These are phyloP conservation scores for Nannospalax galili DNA, from an alignment of 2,113 vertebrate genomes.

Conservation along the genomic window DNA sequence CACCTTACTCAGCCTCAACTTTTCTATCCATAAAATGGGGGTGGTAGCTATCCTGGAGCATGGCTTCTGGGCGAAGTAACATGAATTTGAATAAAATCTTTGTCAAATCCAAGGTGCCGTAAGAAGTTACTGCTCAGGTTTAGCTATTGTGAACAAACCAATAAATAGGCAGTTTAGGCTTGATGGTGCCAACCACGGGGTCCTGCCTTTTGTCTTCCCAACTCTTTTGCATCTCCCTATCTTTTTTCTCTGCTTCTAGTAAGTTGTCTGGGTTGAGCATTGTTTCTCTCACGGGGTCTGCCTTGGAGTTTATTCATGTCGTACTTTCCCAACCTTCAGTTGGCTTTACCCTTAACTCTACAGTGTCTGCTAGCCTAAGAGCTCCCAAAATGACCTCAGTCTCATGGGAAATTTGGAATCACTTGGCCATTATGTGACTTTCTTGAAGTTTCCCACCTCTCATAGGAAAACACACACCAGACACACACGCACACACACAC, in stretches of 20 bases:
- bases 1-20: neutral
- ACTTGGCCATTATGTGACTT: neutral
- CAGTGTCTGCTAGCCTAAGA: neutral
- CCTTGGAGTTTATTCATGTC: neutral
- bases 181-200: fast-evolving
- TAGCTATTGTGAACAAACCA: neutral
- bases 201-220: neutral
- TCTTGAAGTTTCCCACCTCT: neutral
- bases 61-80: neutral
- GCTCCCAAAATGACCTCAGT: neutral
- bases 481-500: neutral
- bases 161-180: neutral
- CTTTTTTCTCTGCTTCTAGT: neutral
- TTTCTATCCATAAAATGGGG: neutral
- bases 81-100: neutral
- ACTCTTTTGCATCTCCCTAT: neutral
- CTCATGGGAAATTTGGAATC: neutral
- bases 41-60: neutral
- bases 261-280: neutral
- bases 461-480: neutral
- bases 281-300: neutral
- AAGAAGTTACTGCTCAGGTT: neutral
- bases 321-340: neutral
- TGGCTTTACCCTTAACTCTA: neutral
- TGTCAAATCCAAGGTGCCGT: neutral